Evolutionary conservation across 2,888 invertebrate species (phyloP), one percentile per base, ranked within the genome.

Genomic region (Cepaea hortensis): DNA sequence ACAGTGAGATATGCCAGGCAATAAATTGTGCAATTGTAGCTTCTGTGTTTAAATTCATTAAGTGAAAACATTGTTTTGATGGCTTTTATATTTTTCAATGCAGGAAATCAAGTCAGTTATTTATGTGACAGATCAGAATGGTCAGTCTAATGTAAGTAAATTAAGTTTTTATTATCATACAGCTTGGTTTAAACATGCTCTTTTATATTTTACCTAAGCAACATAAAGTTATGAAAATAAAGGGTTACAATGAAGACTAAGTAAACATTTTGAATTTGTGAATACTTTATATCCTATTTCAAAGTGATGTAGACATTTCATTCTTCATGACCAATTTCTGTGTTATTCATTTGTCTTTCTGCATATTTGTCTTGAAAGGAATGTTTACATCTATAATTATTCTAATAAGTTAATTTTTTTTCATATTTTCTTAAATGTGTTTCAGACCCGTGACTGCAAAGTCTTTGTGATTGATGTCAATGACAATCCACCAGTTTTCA

Each of bases 401-500:
- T 35, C 35, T 35, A 68, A 13, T 35, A 68, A 13, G n/a, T 46
- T 2, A 81, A 23, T 15, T 20, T 68, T 20, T n/a, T 50, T 13
- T 46, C 15, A 76, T 15, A 11, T 68, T 18, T 23, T 35, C 11
- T 75, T 75, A 6, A 48, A n/a, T 4, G 35, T 55, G 15, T 81
- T 18, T 11, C 76, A 87, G 84, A 73, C 46, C 11, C 35, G 50
- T 61, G 84, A 87, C 48, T 70, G n/a, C 48, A 79, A 72, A 48
- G 62, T 87, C 6, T 83, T 87, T 87, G 73, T 87, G 50, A n/a
- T 55, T 73, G 87, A 87, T 79, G 83, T 23, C 35, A 87, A 87
- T 84, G 84, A 87, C 84, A 80, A 72, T 61, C 3, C 7, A 3
- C 84, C 87, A 15, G 62, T 68, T 0, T 87, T 87, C 80, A 20